Evolutionary conservation across 2,113 vertebrate genomes (phyloP), one percentile per base, ranked within the genome.

Genomic region (Ranitomeya variabilis): DNA sequence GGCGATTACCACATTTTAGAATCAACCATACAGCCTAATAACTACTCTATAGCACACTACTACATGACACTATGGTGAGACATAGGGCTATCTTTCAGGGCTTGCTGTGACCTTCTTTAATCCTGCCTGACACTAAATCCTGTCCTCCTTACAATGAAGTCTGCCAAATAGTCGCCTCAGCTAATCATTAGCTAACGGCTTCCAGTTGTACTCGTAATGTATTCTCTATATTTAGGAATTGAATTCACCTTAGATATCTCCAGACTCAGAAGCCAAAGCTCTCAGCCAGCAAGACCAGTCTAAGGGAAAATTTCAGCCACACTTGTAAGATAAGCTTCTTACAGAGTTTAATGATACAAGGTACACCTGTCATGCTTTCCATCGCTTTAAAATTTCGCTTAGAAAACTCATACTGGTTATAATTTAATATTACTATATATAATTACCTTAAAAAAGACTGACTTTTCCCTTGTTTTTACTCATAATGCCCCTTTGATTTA

Each of bases 181-280:
- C 51, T 84, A 78, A 59, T 55, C 60, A 23, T 80, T 87, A 21
- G 62, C 66, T 31, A 21, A 69, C 79, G 23, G 82, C 87, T 89
- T 78, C 87, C 52, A 76, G 71, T 77, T 83, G 85, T 85, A 85
- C 81, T 85, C 59, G 67, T 88, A 88, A 77, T 88, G 80, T 52
- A 89, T 89, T 89, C 76, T 85, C 87, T 89, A 89, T 78, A 89
- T 89, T 84, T 89, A 89, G 81, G 4, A 13, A 83, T 19, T 62
- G 73, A 66, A 64, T 19, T 78, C 45, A 89, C 73, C 18, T 6
- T 59, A 77, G 73, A 23, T 23, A 60, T 80, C n/a, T 16, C n/a
- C 45, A 84, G 87, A 69, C 16, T 7, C 19, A 59, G 31, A n/a
- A 54, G 55, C 54, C 62, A 67, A 57, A 64, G 23, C 64, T 16